phyloP scores from a whole-genome alignment of 2,113 vertebrate species.

The Apaloderma vittatum region DNA sequence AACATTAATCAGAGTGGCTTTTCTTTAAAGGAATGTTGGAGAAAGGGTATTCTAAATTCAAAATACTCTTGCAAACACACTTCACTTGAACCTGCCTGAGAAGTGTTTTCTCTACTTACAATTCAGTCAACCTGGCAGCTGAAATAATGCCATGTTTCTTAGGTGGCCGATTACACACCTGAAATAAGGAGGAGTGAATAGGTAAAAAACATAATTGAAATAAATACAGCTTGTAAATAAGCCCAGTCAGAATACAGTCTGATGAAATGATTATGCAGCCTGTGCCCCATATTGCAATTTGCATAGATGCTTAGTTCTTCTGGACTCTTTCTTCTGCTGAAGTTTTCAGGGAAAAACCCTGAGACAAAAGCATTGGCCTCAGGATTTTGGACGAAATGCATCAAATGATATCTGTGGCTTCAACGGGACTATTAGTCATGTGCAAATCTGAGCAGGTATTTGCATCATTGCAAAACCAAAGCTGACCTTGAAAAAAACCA shows the following conservation, averaged over 20 bases:
- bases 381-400: not conserved
- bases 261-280: not conserved
- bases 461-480: not conserved
- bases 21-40: not conserved
- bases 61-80: not conserved
- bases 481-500: not conserved
- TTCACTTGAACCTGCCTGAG: not conserved
- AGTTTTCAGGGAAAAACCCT: not conserved
- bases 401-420: not conserved
- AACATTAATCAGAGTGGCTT: not conserved
- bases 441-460: not conserved
- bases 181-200: constrained; percentile 14
- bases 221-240: constrained; percentile 20
- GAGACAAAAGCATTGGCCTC: not conserved
- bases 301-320: not conserved
- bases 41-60: not conserved
- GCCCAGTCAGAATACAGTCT: not conserved
- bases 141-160: not conserved
- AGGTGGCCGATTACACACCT: not conserved
- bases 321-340: not conserved
- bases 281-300: not conserved
- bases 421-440: not conserved
- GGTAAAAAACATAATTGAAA: constrained; percentile 10
- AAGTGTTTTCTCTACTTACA: not conserved
- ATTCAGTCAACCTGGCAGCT: not conserved